phyloP scores from a whole-genome alignment of 2,113 vertebrate genomes.

The Ascaphus truei region DNA sequence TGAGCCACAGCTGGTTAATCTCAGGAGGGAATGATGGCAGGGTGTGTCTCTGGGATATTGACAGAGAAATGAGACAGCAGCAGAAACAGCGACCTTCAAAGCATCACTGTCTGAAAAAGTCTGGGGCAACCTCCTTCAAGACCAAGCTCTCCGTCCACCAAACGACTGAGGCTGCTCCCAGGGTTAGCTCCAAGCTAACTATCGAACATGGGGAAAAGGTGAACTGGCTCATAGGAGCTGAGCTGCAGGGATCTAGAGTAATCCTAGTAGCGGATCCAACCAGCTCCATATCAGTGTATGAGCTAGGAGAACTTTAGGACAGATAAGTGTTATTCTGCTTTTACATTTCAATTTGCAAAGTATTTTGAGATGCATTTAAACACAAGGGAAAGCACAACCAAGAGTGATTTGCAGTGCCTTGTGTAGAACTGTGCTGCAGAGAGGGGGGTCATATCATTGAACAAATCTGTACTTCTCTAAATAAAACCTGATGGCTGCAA shows the following conservation, averaged over 20 bases:
- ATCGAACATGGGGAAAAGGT: slow-evolving; percentile 86
- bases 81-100: slow-evolving; percentile 59
- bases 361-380: too few species aligned
- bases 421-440: too few species aligned
- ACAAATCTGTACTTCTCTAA: too few species aligned
- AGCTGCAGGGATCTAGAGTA: slow-evolving; percentile 71
- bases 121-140: slow-evolving; percentile 43
- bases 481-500: too few species aligned
- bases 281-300: slow-evolving; percentile 70
- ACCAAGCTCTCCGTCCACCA: slow-evolving; percentile 30
- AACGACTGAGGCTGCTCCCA: slow-evolving; percentile 26
- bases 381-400: too few species aligned
- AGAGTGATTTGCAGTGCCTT: too few species aligned
- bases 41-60: slow-evolving; percentile 84
- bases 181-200: slow-evolving; percentile 58
- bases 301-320: slow-evolving; percentile 53
- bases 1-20: slow-evolving; percentile 72
- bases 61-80: slow-evolving; percentile 55
- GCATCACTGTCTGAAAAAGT: slow-evolving; percentile 54
- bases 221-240: slow-evolving; percentile 80
- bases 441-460: too few species aligned
- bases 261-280: slow-evolving; percentile 89
- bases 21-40: slow-evolving; percentile 87
- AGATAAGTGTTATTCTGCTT: background rate
- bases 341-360: too few species aligned